Evolutionary conservation across 1,140 invertebrate genomes (phyloP), one percentile per base, ranked within the genome.

Genomic region (Phortica variegata): DNA sequence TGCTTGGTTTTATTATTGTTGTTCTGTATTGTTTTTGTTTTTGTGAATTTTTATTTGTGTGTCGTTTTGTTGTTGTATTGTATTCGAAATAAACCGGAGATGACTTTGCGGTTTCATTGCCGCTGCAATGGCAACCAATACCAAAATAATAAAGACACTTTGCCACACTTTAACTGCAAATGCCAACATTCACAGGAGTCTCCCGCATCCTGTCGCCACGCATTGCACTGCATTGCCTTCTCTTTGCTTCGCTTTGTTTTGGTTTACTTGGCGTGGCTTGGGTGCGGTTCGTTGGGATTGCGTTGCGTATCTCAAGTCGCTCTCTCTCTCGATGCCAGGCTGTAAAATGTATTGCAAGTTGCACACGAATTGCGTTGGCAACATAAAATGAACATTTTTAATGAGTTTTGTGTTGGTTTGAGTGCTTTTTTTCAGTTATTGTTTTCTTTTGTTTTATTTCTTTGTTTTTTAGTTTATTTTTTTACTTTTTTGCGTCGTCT

Each of bases 41-140:
- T 26, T 26, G 23, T 26, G 23, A 6, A 6, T 26, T 26, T 26
- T 26, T 26, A 6, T 26, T 26, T n/a, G n/a, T n/a, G n/a, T 38
- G 59, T 60, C 59, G 52, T 59, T 57, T 65, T 49, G 48, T 49
- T 58, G 40, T 56, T 49, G 62, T 57, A n/a, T n/a, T n/a, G n/a
- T 10, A 26, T 26, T 6, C 23, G 5, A 68, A 68, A 71, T 72
- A 71, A 71, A 71, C 68, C 68, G 68, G 68, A 71, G 68, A 71
- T 72, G 68, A 72, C 68, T 71, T 72, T 71, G 68, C 54, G 68
- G 68, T 65, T 71, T 58, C 39, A 58, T 65, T 61, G 60, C 60
- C 47, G 48, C 49, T 34, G 50, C 44, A 33, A 49, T n/a, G 32
- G n/a, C n/a, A 10, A 26, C 32, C 32, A 34, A n/a, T 6, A n/a